Conservation (phyloP, 2,113 vertebrate species). For the Hippoglossus stenolepis region DNA sequence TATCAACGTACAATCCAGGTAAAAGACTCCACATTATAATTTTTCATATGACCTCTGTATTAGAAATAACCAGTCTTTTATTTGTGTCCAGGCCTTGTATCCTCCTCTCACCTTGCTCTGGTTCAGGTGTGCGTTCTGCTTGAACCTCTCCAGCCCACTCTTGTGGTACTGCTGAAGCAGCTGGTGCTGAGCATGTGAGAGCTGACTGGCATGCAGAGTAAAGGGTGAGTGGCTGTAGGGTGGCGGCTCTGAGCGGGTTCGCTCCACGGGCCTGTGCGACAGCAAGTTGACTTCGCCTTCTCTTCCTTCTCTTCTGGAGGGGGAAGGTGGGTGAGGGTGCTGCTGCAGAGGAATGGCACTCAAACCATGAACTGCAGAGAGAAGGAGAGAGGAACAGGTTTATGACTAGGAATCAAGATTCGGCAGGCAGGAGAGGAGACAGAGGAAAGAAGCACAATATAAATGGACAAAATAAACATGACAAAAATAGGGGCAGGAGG, state of each 20-base stretch:
- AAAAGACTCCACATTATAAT: neutral
- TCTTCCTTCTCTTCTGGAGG: conserved; percentile 76
- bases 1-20: neutral
- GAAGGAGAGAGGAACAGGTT: neutral
- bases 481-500: neutral
- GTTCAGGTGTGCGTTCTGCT: conserved; percentile 52
- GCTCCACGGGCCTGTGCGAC: conserved; percentile 88
- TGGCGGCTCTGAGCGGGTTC: conserved; percentile 93
- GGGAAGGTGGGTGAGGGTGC: conserved; percentile 78
- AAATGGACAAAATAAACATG: neutral
- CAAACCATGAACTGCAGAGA: conserved; percentile 82
- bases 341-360: conserved; percentile 83
- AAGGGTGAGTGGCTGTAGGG: conserved; percentile 86
- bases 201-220: conserved; percentile 82
- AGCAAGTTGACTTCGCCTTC: conserved; percentile 66
- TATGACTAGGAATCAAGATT: neutral
- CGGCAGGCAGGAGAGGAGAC: neutral
- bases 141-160: conserved; percentile 69
- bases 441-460: neutral
- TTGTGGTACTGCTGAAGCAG: conserved; percentile 85
- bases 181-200: conserved; percentile 80
- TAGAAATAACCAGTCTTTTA: neutral
- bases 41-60: neutral
- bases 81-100: neutral
- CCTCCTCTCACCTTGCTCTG: conserved; percentile 67